Conservation (phyloP, 2,888 invertebrate species). For the Rhimphoctona megacephalus region DNA sequence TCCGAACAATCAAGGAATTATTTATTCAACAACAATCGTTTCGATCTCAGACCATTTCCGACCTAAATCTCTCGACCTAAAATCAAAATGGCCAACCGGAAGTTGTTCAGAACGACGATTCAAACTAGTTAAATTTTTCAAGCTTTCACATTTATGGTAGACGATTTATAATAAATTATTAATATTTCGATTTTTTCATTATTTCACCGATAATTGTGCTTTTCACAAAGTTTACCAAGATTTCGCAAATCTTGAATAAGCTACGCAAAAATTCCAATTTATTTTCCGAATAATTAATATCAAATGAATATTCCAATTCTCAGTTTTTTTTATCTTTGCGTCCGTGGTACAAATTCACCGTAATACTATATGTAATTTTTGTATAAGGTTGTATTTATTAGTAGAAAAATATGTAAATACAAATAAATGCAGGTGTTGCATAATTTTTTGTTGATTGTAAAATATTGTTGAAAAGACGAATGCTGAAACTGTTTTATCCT, state of each 20-base stretch:
- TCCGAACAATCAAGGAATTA: neutral
- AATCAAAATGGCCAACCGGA: neutral
- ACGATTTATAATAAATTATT: neutral
- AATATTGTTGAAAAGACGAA: neutral
- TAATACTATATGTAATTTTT: neutral
- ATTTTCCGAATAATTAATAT: neutral
- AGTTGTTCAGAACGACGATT: neutral
- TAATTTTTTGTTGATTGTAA: slow-evolving; percentile 5
- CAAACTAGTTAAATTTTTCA: neutral
- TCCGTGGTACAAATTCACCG: slow-evolving; percentile 9
- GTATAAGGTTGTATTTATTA: slow-evolving; percentile 3
- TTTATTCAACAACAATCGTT: neutral
- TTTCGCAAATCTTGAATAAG: neutral
- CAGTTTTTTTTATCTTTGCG: neutral
- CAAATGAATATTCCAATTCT: neutral
- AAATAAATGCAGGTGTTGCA: slow-evolving; percentile 5
- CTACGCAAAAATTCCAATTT: neutral
- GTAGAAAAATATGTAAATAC: slow-evolving; percentile 18
- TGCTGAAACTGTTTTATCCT: neutral
- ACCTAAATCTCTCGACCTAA: neutral
- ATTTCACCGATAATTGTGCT: neutral
- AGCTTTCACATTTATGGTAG: neutral
- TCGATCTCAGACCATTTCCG: neutral
- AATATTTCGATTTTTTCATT: neutral
- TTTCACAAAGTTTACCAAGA: neutral